Evolutionary conservation across 1,140 invertebrate species (phyloP).

Genomic region (Cyrtorhinus lividipennis): DNA sequence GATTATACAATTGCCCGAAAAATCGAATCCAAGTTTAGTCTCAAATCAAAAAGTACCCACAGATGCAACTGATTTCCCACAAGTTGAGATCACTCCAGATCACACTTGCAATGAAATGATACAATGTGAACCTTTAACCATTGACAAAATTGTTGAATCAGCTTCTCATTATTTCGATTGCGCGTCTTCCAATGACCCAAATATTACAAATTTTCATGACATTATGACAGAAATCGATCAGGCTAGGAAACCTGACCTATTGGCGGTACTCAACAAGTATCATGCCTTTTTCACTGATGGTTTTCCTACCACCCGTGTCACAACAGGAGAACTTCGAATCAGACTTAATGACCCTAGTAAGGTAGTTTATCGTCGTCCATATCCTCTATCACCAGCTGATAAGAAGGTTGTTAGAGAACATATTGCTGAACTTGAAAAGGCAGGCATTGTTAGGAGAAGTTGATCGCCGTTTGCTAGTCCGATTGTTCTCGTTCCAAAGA

Average conservation of each 20-base stretch:
- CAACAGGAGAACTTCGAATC: slow-evolving; percentile 16
- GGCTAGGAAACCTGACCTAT: neutral
- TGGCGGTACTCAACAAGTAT: neutral
- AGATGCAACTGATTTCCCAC: neutral
- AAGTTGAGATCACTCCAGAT: neutral
- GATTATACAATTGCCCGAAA: neutral
- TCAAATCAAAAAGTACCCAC: neutral
- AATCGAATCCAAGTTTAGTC: neutral
- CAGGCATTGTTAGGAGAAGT: slow-evolving; percentile 23
- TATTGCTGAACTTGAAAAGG: slow-evolving; percentile 11
- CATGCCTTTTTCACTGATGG: neutral
- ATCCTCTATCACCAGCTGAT: slow-evolving; percentile 14
- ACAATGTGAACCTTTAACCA: neutral
- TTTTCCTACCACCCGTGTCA: neutral
- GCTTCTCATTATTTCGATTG: neutral
- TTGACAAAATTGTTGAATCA: neutral
- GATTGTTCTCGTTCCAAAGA: slow-evolving; percentile 27
- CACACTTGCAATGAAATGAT: neutral
- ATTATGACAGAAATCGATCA: slow-evolving; percentile 7
- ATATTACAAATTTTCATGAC: neutral
- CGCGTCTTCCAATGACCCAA: neutral
- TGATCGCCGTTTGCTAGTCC: slow-evolving; percentile 27
- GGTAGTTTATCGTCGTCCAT: slow-evolving; percentile 18
- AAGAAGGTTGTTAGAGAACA: slow-evolving; percentile 15
- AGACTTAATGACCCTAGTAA: slow-evolving; percentile 10